Base-by-base conservation (phyloP, 2,888 invertebrate genomes). In the Zhengitettix transpicula region DNA sequence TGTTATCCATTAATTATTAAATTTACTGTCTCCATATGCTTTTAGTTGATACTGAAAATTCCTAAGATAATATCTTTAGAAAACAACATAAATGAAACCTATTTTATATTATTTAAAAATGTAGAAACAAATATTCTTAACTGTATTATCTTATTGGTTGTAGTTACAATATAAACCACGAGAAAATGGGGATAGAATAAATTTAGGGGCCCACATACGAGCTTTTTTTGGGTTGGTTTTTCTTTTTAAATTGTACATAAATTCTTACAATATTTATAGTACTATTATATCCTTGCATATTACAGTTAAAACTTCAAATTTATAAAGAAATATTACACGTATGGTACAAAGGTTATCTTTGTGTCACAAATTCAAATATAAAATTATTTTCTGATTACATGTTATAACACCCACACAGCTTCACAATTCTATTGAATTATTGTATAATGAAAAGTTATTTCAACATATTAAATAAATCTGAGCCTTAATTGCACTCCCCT, bases 1-100 rank as follows among this genome's bases (percentile, higher is more conserved):
- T 51, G n/a, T 28, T 17, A n/a, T 55, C 14, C 11, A 55, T 40
- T 28, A 16, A 54, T 52, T 7, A n/a, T 41, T 61, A 12, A 58
- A 56, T 56, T 40, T 58, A 58, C 56, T 60, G 42, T 62, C 62
- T 62, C 62, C 62, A 62, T 62, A 62, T 60, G 62, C 62, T 58
- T 42, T 55, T 58, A 52, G 16, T 41, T 57, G 56, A 51, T 56
- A 51, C 61, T 65, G 53, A 61, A 62, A 60, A 59, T 58, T 52
- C 61, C 61, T 61, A 61, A 60, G 53, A 58, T 63, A 61, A 54
- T 53, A 57, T 55, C 58, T 61, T 59, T 55, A 63, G 61, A 60
- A 58, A 58, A 61, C 55, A 61, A 60, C 42, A 58, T 60, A 61
- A 60, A 52, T 58, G 58, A 60, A 60, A 53, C 55, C 62, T 62